Percentiles rank a stretch among this genome's conserved stretches.
Conservation (phyloP, 2,888 invertebrate genomes). For the Taenaris catops region DNA sequence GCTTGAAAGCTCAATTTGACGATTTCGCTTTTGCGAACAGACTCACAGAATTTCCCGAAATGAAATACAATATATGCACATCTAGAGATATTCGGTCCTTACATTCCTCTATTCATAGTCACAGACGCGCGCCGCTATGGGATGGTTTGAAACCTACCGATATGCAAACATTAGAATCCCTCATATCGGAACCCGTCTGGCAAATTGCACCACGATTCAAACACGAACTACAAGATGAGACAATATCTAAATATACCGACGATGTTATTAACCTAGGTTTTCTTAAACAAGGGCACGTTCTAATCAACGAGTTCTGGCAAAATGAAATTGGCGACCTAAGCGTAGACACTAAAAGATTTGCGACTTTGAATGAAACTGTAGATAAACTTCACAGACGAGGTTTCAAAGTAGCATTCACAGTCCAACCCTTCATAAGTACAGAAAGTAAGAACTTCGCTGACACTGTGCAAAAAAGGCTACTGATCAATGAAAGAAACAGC, state of each 20-base stretch:
- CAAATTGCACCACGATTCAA: constrained; percentile 87
- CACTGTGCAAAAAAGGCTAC: constrained; percentile 85
- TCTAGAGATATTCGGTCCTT: constrained; percentile 88
- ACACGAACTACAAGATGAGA: constrained; percentile 82
- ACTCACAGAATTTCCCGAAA: constrained; percentile 82
- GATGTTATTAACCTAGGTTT: constrained; percentile 89
- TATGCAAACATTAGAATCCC: constrained; percentile 84
- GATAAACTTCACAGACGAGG: constrained; percentile 90
- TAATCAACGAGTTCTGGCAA: constrained; percentile 92
- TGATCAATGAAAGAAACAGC: constrained; percentile 89
- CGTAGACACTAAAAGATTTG: constrained; percentile 89
- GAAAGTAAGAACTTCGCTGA: constrained; percentile 91
- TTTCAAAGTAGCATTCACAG: constrained; percentile 92
- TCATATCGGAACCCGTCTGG: constrained; percentile 93
- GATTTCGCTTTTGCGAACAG: constrained; percentile 89
- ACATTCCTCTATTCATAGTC: constrained; percentile 88
- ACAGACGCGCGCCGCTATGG: constrained; percentile 84
- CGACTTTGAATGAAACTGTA: constrained; percentile 87
- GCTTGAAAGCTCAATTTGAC: constrained; percentile 88
- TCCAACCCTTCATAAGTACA: constrained; percentile 94
- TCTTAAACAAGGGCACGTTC: constrained; percentile 87
- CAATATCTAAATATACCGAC: constrained; percentile 90
- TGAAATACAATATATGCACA: constrained; percentile 92
- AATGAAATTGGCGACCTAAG: constrained; percentile 91
- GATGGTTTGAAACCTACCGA: constrained; percentile 90